A percentile compares a stretch with the other conserved stretches of the same genome.
phyloP scores from a whole-genome alignment of 2,888 invertebrate genomes.

The Latrodectus elegans region DNA sequence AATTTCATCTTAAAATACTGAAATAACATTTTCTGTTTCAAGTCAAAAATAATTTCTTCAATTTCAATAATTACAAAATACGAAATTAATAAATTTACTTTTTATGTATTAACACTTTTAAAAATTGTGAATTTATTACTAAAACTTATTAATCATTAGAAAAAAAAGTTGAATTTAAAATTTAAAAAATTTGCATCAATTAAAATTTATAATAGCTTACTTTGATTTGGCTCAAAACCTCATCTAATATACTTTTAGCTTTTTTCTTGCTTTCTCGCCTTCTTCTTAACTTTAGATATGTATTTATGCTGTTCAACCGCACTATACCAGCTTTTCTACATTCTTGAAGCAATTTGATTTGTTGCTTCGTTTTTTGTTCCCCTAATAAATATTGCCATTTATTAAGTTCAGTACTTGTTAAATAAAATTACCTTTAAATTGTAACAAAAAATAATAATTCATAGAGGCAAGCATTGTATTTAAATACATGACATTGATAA shows the following conservation, averaged over 20 bases:
- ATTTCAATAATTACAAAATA: no score
- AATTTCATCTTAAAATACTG: no score
- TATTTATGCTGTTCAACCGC: conserved; percentile 79
- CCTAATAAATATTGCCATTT: conserved; percentile 68
- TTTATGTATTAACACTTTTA: no score
- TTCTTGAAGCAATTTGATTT: conserved; percentile 76
- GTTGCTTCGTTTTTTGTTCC: conserved; percentile 81
- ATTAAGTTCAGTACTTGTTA: neutral
- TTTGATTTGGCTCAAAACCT: conserved; percentile 73
- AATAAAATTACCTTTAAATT: neutral
- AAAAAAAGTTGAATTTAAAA: no score
- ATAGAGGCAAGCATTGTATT: no score
- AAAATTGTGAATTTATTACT: no score
- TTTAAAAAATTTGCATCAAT: no score
- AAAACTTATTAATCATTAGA: no score
- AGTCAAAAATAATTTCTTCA: no score
- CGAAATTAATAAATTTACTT: no score
- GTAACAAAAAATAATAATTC: neutral
- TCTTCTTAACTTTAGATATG: conserved; percentile 82
- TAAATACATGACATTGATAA: no score
- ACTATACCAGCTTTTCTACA: conserved; percentile 84
- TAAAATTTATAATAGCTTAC: conserved; percentile 1
- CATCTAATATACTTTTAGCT: conserved; percentile 73
- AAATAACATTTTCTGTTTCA: no score
- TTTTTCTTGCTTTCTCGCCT: conserved; percentile 78